A percentile compares a stretch with the other conserved stretches of the same genome.
Evolutionary conservation across 2,888 invertebrate genomes (phyloP).

Genomic region (Lumbricus terrestris): DNA sequence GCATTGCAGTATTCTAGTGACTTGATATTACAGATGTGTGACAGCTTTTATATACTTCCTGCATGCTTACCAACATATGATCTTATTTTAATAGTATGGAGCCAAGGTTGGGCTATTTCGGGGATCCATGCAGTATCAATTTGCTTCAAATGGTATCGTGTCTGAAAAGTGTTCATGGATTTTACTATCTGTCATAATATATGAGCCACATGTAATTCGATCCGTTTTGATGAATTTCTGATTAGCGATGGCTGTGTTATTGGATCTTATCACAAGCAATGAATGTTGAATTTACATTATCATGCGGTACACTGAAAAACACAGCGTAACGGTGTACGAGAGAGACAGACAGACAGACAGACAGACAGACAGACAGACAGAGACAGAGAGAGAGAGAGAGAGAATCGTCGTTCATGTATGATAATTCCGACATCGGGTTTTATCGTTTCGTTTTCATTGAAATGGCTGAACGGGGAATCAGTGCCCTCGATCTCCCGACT

Average conservation of each 20-base stretch:
- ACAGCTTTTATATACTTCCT: not conserved
- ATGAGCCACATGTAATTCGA: not conserved
- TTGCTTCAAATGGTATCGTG: not conserved
- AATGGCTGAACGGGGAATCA: not conserved
- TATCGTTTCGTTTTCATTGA: not conserved
- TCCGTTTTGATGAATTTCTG: not conserved
- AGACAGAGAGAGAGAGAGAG: too few relatives aligned
- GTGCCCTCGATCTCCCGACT: not conserved
- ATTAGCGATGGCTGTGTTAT: not conserved
- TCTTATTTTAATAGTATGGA: not conserved
- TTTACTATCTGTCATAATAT: not conserved
- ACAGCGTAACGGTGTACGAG: not conserved
- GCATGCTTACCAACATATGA: not conserved
- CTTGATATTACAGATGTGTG: not conserved
- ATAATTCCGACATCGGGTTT: not conserved
- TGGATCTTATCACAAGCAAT: not conserved
- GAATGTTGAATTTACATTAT: not conserved
- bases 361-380: too few relatives aligned
- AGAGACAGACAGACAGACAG: too few relatives aligned
- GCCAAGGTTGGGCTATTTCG: not conserved
- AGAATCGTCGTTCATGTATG: not conserved
- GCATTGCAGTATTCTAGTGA: not conserved
- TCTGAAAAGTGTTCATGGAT: not conserved
- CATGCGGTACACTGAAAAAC: not conserved
- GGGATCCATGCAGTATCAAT: not conserved